phyloP scores from a whole-genome alignment of 2,888 invertebrate species.

The Tortrix viridana region DNA sequence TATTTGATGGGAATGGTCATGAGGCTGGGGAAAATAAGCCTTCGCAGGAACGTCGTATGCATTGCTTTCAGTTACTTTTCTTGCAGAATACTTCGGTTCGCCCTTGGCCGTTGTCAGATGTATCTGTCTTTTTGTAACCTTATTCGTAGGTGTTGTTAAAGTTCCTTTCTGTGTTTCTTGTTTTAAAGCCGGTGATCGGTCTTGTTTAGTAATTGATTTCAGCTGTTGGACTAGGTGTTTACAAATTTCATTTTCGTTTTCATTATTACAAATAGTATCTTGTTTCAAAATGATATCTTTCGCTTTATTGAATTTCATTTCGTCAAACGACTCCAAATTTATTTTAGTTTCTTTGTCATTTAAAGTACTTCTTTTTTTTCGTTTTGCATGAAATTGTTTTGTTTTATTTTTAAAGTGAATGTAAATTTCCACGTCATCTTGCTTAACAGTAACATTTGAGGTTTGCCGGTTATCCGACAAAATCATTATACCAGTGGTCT shows the following conservation, averaged over 20 bases:
- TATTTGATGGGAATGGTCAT: constrained; percentile 42
- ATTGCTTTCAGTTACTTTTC: constrained; percentile 39
- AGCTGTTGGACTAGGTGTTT: constrained; percentile 63
- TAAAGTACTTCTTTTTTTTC: constrained; percentile 53
- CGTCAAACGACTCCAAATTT: constrained; percentile 49
- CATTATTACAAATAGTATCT: constrained; percentile 60
- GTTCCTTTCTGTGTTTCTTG: constrained; percentile 29
- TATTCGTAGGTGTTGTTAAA: neutral
- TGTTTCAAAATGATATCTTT: constrained; percentile 65
- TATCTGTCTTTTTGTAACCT: constrained; percentile 54
- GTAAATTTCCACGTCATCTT: constrained; percentile 56
- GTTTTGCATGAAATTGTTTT: constrained; percentile 41
- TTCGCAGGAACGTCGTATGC: constrained; percentile 12
- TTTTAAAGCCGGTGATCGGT: constrained; percentile 11
- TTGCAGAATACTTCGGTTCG: constrained; percentile 44
- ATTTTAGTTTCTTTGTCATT: constrained; percentile 40
- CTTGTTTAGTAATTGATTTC: constrained; percentile 48
- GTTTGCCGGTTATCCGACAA: constrained; percentile 56
- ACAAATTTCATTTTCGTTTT: constrained; percentile 60
- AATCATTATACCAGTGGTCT: constrained; percentile 62
- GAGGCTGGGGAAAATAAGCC: constrained; percentile 35
- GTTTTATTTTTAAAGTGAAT: constrained; percentile 58
- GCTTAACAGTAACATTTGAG: constrained; percentile 56
- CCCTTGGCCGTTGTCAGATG: constrained; percentile 40
- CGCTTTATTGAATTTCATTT: constrained; percentile 56